Base-by-base conservation (phyloP, 1,140 invertebrate species). In the Anoplophora glabripennis region DNA sequence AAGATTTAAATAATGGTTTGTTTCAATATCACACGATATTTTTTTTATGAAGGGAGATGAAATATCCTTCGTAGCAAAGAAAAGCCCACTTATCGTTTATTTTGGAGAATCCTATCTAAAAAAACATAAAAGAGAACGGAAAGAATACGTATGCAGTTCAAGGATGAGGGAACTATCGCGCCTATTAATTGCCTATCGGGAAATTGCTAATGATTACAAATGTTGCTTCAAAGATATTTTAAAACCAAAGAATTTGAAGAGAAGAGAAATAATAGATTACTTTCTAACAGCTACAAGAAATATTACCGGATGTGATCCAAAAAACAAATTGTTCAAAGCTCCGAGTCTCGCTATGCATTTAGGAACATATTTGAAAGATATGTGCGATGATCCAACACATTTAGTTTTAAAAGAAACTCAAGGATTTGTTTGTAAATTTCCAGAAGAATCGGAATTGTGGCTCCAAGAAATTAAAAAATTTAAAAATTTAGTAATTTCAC, bases 121-220 rank as follows among this genome's bases (percentile, higher is more conserved):
- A 5, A 28, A 28, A 28, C 21, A 28, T 28, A 28, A 28, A 28
- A 28, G 21, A 5, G 21, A 28, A 5, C 21, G 21, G 21, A 46
- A 35, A 33, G 45, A 17, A 15, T 63, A 63, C 53, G 8, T 38
- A 1, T 63, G 60, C 38, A 63, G 60, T 35, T 63, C 56, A 15
- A 51, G 36, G 40, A 63, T 66, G 61, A 21, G 61, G 14, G 64
- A 66, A 60, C 45, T 66, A n/a, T 53, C 61, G 18, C 28, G 64
- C 3, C 42, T 66, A 33, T 52, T 66, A 15, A 38, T 63, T 2
- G 21, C 17, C 14, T 66, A 33, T 46, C 17, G 64, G 4, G 17
- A 47, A 44, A 45, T 56, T 28, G 35, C 11, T 7, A 59, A 63
- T 57, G 33, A 59, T 57, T 10, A 59, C 4, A 53, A 55, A 33